Percentiles rank a stretch among this genome's conserved stretches.
phyloP scores from a whole-genome alignment of 1,140 invertebrate genomes.

The Condylostylus longicornis region DNA sequence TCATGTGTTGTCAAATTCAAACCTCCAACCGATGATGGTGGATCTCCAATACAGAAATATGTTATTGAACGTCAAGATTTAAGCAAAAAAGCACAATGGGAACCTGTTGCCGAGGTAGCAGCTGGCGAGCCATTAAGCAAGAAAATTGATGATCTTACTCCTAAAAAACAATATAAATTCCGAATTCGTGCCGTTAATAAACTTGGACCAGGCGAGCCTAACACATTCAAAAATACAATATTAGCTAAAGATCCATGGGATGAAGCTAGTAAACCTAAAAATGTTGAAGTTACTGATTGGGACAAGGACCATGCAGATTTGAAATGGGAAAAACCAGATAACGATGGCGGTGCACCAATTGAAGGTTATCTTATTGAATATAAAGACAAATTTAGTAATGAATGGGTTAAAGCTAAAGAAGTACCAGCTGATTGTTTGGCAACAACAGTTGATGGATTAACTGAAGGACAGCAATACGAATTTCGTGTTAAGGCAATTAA shows the following conservation, averaged over 20 bases:
- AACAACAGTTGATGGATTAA: slow-evolving; percentile 73
- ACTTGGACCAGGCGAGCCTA: slow-evolving; percentile 74
- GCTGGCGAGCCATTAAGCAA: slow-evolving; percentile 50
- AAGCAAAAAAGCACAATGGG: slow-evolving; percentile 75
- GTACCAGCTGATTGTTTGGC: slow-evolving; percentile 58
- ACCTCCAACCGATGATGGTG: slow-evolving; percentile 83
- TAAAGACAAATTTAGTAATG: slow-evolving; percentile 83
- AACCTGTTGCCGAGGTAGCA: slow-evolving; percentile 59
- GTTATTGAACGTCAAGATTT: slow-evolving; percentile 88
- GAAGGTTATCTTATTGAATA: slow-evolving; percentile 86
- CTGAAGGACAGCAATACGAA: slow-evolving; percentile 91
- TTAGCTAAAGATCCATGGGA: slow-evolving; percentile 97
- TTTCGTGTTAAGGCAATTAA: slow-evolving; percentile 92
- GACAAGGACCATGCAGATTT: slow-evolving; percentile 89
- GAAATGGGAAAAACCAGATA: slow-evolving; percentile 79
- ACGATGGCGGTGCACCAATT: slow-evolving; percentile 87
- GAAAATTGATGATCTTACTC: slow-evolving; percentile 74
- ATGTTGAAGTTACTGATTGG: slow-evolving; percentile 87
- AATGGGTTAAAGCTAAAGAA: slow-evolving; percentile 69
- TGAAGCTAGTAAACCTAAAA: slow-evolving; percentile 81
- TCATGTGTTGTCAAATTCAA: slow-evolving; percentile 88
- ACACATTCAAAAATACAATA: slow-evolving; percentile 67
- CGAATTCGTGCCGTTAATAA: slow-evolving; percentile 89
- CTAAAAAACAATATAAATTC: slow-evolving; percentile 88
- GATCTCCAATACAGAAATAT: slow-evolving; percentile 78